Percentiles rank a stretch among this genome's conserved stretches.
Evolutionary conservation across 2,797 vertebrate genomes (phyloP).

Genomic region (Mergus octosetaceus): DNA sequence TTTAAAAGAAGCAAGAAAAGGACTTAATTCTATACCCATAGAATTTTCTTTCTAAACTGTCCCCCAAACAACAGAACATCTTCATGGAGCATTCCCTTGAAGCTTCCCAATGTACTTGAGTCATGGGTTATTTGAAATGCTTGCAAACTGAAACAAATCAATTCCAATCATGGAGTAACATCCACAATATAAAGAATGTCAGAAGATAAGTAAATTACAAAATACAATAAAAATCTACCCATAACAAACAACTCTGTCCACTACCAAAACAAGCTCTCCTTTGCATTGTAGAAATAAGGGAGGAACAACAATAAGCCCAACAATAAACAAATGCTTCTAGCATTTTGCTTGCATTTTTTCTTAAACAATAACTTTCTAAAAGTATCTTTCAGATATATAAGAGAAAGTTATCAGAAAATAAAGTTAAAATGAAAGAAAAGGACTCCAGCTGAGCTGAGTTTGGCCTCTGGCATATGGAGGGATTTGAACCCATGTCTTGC

Average conservation of each 20-base stretch:
- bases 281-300: neutral
- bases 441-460: neutral
- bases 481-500: neutral
- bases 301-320: neutral
- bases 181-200: neutral
- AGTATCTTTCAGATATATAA: neutral
- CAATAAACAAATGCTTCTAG: neutral
- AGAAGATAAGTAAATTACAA: neutral
- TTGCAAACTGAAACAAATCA: neutral
- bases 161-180: neutral
- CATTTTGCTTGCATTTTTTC: neutral
- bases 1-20: neutral
- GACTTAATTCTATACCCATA: neutral
- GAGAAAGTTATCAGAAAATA: neutral
- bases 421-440: neutral
- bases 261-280: neutral
- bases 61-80: neutral
- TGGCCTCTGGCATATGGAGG: neutral
- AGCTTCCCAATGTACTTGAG: neutral
- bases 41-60: neutral
- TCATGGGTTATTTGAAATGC: neutral
- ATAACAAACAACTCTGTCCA: rapidly evolving
- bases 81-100: neutral
- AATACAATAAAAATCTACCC: neutral
- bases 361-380: neutral